phyloP scores from a whole-genome alignment of 2,797 vertebrate species.

The Poeciliopsis gracilis region DNA sequence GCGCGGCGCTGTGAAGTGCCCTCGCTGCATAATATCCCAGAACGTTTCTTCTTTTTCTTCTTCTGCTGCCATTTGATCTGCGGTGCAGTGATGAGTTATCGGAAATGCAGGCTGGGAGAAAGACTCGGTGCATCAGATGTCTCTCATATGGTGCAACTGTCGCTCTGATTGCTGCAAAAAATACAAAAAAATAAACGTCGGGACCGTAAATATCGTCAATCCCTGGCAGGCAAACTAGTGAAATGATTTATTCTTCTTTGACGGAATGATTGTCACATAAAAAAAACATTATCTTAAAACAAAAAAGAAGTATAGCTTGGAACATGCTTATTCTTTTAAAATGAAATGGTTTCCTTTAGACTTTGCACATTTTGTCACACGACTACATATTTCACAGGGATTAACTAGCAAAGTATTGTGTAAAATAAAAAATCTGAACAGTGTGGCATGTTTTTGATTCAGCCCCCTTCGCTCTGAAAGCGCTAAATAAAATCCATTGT shows the following conservation, averaged over 20 bases:
- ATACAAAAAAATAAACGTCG: constrained; percentile 36
- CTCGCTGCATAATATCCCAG: constrained; percentile 29
- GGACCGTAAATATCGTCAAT: constrained; percentile 59
- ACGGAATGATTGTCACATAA: constrained; percentile 28
- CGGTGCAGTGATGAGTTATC: not conserved
- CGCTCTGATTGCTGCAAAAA: constrained; percentile 17
- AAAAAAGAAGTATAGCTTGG: not conserved
- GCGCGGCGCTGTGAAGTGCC: constrained; percentile 42
- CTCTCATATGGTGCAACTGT: constrained; percentile 29
- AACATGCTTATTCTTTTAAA: not conserved
- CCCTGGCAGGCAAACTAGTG: constrained; percentile 32
- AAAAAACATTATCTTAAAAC: constrained; percentile 22
- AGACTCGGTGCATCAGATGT: constrained; percentile 4
- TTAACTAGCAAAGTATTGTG: not conserved
- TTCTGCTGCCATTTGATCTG: constrained; percentile 19
- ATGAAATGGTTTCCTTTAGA: not conserved
- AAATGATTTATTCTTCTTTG: constrained; percentile 41
- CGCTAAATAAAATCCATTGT: not conserved
- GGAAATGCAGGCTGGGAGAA: not conserved
- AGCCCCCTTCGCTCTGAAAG: not conserved
- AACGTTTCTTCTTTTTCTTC: constrained; percentile 11
- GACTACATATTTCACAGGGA: not conserved
- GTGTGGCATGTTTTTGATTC: not conserved
- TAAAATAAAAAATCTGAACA: not conserved
- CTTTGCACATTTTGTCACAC: not conserved